Conservation (phyloP, 64 coral and sea anemone species). For the Astreopora myriophthalma region DNA sequence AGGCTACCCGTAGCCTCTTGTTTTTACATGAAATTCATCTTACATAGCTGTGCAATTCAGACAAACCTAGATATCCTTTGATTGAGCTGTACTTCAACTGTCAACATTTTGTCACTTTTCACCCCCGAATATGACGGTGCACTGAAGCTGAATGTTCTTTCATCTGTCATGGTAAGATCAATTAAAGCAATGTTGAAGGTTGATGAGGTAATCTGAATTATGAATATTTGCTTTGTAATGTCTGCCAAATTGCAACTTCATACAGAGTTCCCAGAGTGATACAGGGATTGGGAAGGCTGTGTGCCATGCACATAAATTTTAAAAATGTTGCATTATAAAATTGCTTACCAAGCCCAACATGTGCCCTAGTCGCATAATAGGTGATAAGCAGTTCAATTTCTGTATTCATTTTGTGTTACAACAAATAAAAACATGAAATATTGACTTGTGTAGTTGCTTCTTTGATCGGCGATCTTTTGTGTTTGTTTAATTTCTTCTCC, state of each 20-base stretch:
- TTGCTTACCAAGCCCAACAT: constrained; percentile 13
- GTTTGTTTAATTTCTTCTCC: background rate
- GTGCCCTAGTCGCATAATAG: background rate
- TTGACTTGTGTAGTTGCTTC: constrained; percentile 3
- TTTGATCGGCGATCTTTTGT: background rate
- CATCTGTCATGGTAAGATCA: background rate
- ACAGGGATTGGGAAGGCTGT: too few relatives aligned
- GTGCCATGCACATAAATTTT: too few relatives aligned
- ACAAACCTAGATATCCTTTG: constrained; percentile 1
- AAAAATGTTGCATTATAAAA: too few relatives aligned
- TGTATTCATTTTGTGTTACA: constrained; percentile 8
- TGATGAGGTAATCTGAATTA: too few relatives aligned
- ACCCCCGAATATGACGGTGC: constrained; percentile 63
- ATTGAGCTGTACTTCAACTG: constrained; percentile 46
- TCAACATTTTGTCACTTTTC: constrained; percentile 59
- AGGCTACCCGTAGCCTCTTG: too few relatives aligned
- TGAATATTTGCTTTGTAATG: too few relatives aligned
- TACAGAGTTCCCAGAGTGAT: too few relatives aligned
- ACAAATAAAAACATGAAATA: constrained; percentile 7
- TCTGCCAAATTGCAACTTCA: too few relatives aligned
- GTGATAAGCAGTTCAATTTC: constrained; percentile 6
- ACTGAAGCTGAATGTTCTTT: constrained; percentile 50
- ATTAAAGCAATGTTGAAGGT: too few relatives aligned
- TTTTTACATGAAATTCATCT: too few relatives aligned
- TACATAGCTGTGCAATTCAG: too few relatives aligned